Conservation (phyloP, 2,797 vertebrate genomes). For the Siniperca undulata region DNA sequence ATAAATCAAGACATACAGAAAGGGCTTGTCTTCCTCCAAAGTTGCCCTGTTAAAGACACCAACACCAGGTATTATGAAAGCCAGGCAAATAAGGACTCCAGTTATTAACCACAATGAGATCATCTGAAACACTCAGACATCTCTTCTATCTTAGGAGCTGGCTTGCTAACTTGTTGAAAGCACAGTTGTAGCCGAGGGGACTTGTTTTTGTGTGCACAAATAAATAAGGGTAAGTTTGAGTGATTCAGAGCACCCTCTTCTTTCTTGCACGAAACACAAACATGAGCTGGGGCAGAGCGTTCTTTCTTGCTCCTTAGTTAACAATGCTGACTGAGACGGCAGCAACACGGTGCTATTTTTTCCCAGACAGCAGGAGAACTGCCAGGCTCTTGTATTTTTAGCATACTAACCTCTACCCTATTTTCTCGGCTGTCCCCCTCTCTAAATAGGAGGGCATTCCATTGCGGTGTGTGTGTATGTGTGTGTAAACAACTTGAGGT, state of each 20-base stretch:
- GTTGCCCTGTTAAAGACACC: slow-evolving; percentile 42
- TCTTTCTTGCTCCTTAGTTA: slow-evolving; percentile 51
- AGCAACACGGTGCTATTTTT: slow-evolving; percentile 76
- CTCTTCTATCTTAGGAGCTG: slow-evolving; percentile 34
- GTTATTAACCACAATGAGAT: slow-evolving; percentile 59
- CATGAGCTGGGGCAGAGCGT: slow-evolving; percentile 23
- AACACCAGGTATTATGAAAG: slow-evolving; percentile 54
- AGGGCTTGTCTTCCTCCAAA: slow-evolving; percentile 36
- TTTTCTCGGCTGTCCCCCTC: slow-evolving; percentile 71
- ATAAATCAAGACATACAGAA: slow-evolving; percentile 66
- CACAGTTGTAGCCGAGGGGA: slow-evolving; percentile 25
- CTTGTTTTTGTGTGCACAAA: slow-evolving; percentile 45
- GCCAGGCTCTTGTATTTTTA: slow-evolving; percentile 80
- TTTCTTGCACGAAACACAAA: slow-evolving; percentile 48
- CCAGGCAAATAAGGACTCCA: slow-evolving; percentile 40
- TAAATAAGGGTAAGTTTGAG: slow-evolving; percentile 41
- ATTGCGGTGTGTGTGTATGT: slow-evolving; percentile 24
- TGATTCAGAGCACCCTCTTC: slow-evolving; percentile 44
- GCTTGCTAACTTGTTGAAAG: slow-evolving; percentile 44
- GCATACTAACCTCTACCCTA: slow-evolving; percentile 80
- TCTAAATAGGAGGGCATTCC: slow-evolving; percentile 75
- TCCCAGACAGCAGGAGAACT: slow-evolving; percentile 68
- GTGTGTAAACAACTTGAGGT: slow-evolving; percentile 51
- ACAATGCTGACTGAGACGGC: slow-evolving; percentile 66
- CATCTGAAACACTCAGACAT: slow-evolving; percentile 46